A percentile compares a stretch with the other conserved stretches of the same genome.
phyloP scores from a whole-genome alignment of 1,140 invertebrate species.

The Phocides pigmalion region DNA sequence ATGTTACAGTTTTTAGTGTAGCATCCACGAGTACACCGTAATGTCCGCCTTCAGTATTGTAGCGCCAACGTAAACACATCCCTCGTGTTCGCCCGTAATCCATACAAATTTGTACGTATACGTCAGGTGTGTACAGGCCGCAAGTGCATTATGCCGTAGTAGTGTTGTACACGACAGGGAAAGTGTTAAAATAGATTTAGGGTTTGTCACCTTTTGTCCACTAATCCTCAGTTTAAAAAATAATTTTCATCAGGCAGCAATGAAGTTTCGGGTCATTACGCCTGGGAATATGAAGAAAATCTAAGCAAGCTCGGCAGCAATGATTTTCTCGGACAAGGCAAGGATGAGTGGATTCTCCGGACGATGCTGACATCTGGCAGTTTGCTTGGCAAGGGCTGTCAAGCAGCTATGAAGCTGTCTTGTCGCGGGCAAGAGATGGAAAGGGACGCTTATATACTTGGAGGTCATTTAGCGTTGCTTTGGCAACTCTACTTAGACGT shows the following conservation, averaged over 20 bases:
- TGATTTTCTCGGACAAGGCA: slow-evolving; percentile 85
- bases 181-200: too few species aligned
- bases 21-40: too few species aligned
- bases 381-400: slow-evolving; percentile 92
- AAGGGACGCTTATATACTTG: slow-evolving; percentile 90
- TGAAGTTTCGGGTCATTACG: slow-evolving; percentile 46
- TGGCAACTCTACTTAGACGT: slow-evolving; percentile 88
- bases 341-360: slow-evolving; percentile 90
- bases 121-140: too few species aligned
- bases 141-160: too few species aligned
- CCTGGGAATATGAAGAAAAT: slow-evolving; percentile 74
- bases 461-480: slow-evolving; percentile 91
- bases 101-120: too few species aligned
- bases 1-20: too few species aligned
- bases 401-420: slow-evolving; percentile 91
- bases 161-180: too few species aligned
- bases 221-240: not conserved
- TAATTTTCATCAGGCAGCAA: slow-evolving; percentile 47
- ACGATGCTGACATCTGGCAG: slow-evolving; percentile 91
- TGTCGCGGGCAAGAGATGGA: slow-evolving; percentile 86
- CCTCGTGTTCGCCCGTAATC: too few species aligned
- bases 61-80: too few species aligned
- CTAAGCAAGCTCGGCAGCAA: slow-evolving; percentile 64
- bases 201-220: not conserved
- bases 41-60: too few species aligned